Percentiles rank a stretch among this genome's conserved stretches.
Evolutionary conservation across 2,797 vertebrate genomes (phyloP).

Genomic region (Rhinichthys osculus): DNA sequence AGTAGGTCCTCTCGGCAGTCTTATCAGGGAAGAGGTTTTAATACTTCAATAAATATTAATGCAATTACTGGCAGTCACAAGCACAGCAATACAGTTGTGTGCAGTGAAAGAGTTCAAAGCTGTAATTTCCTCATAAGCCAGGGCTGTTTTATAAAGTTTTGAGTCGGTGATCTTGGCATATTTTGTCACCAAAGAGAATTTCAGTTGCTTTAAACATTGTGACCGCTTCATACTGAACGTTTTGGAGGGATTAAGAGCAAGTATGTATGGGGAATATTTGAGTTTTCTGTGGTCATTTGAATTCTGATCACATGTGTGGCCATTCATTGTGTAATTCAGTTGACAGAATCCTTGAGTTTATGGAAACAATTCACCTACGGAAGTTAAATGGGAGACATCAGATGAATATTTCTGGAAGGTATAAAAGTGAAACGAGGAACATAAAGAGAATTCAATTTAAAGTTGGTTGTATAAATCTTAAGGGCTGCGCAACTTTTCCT

Average conservation of each 20-base stretch:
- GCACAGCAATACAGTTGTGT: constrained; percentile 23
- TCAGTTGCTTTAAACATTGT: constrained; percentile 1
- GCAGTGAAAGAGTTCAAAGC: constrained; percentile 16
- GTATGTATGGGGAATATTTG: not conserved
- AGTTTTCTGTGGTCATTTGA: constrained; percentile 16
- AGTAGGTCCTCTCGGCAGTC: constrained; percentile 51
- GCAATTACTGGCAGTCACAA: constrained; percentile 57
- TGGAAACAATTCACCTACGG: constrained; percentile 18
- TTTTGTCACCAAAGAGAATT: not conserved
- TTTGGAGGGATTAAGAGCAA: constrained; percentile 4
- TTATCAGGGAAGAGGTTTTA: constrained; percentile 53
- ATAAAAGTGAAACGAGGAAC: constrained; percentile 15
- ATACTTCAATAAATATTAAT: constrained; percentile 55
- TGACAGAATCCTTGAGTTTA: constrained; percentile 8
- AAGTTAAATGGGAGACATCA: not conserved
- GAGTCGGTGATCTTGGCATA: not conserved
- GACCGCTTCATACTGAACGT: not conserved
- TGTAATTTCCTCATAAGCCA: not conserved
- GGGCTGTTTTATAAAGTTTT: not conserved
- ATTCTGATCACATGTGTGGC: constrained; percentile 30
- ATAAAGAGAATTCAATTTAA: constrained; percentile 48
- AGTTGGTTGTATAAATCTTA: constrained; percentile 27
- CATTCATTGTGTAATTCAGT: constrained; percentile 8
- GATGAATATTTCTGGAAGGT: constrained; percentile 8
- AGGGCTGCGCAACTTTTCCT: constrained; percentile 34